phyloP scores from a whole-genome alignment of 2,888 invertebrate species.

The Callinectes sapidus region DNA sequence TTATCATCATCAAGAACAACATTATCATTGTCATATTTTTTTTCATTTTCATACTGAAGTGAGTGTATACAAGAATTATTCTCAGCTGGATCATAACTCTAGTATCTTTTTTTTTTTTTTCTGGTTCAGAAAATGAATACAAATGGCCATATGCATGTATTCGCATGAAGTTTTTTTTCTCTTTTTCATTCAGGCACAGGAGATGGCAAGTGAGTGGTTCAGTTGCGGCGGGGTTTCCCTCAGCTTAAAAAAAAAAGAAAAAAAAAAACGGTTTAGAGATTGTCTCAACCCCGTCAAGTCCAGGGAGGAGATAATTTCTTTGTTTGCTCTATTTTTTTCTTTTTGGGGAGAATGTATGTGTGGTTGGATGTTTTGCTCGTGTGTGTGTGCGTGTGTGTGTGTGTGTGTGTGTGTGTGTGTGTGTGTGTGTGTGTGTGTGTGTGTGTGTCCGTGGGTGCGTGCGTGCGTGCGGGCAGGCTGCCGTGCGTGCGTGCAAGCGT shows the following conservation, averaged over 20 bases:
- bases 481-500: neutral
- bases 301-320: constrained; percentile 45
- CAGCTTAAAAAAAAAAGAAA: constrained; percentile 9
- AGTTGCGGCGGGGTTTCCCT: neutral
- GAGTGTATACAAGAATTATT: neutral
- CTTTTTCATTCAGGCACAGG: neutral
- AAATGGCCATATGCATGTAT: neutral
- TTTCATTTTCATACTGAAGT: neutral
- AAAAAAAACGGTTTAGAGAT: constrained; percentile 41
- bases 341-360: neutral
- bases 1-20: neutral
- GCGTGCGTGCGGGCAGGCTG: neutral
- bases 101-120: neutral
- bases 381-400: neutral
- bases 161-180: neutral
- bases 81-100: neutral
- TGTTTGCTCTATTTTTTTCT: neutral
- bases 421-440: neutral
- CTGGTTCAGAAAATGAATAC: neutral
- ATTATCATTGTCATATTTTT: neutral
- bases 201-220: constrained; percentile 10
- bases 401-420: neutral
- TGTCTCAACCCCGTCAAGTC: constrained; percentile 56
- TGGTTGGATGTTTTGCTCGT: neutral
- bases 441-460: neutral